A percentile compares a stretch with the other conserved stretches of the same genome.
Evolutionary conservation across 2,113 vertebrate genomes (phyloP).

Genomic region (Pseudorhombus dupliciocellatus): DNA sequence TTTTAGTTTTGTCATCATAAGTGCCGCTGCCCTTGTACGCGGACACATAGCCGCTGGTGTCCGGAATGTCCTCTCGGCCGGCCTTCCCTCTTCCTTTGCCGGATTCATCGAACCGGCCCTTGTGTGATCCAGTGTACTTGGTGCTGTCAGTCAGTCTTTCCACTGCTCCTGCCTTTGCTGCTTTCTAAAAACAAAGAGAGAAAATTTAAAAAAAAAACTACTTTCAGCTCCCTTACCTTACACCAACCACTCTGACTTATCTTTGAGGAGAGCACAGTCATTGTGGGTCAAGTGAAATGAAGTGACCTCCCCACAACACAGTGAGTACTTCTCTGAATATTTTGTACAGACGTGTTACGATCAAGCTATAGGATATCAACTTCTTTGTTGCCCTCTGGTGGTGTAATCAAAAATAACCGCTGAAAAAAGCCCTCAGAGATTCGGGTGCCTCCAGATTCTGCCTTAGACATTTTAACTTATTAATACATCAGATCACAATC

Average conservation of each 20-base stretch:
- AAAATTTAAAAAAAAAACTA: neutral
- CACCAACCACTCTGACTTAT: too few species aligned
- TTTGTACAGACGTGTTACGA: neutral
- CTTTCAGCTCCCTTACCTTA: too few species aligned
- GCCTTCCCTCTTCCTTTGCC: slow-evolving; percentile 87
- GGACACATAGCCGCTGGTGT: slow-evolving; percentile 84
- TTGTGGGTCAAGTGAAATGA: too few species aligned
- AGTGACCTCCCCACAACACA: neutral
- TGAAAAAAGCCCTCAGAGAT: too few species aligned
- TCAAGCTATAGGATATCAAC: too few species aligned
- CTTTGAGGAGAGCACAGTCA: neutral
- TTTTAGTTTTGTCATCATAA: slow-evolving; percentile 84
- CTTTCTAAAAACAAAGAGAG: slow-evolving; percentile 77
- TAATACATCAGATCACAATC: neutral
- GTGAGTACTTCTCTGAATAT: neutral
- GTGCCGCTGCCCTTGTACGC: slow-evolving; percentile 88
- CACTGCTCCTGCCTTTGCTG: slow-evolving; percentile 80
- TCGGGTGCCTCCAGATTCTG: too few species aligned
- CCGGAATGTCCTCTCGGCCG: slow-evolving; percentile 77
- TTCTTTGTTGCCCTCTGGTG: neutral
- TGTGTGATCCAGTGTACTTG: slow-evolving; percentile 89
- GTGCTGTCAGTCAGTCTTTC: slow-evolving; percentile 85
- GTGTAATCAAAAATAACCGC: neutral
- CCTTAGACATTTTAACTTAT: neutral
- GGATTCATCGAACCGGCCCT: slow-evolving; percentile 87